phyloP scores from a whole-genome alignment of 2,888 invertebrate species.

The Chrysolina haemoptera region DNA sequence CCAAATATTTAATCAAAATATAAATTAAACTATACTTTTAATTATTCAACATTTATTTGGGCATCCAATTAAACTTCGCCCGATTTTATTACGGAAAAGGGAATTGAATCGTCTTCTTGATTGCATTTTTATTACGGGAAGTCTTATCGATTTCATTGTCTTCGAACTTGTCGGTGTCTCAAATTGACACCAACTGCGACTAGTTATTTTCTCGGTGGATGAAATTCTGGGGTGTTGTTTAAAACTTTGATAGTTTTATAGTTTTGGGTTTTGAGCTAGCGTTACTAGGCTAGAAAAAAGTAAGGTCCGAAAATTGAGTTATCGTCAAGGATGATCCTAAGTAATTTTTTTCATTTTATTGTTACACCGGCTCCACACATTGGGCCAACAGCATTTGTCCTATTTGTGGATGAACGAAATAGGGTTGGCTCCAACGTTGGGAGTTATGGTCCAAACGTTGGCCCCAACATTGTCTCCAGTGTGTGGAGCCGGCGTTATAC shows the following conservation, averaged over 20 bases:
- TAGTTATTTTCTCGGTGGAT: slow-evolving; percentile 1
- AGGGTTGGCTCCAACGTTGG: too few species aligned
- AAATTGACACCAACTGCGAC: slow-evolving; percentile 8
- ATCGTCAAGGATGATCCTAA: too few species aligned
- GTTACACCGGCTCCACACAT: too few species aligned
- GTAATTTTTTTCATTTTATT: too few species aligned
- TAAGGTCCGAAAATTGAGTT: too few species aligned
- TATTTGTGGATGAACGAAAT: too few species aligned
- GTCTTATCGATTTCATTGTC: slow-evolving; percentile 2
- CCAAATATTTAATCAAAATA: slow-evolving; percentile 49
- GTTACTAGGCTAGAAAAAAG: too few species aligned
- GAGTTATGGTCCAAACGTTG: too few species aligned
- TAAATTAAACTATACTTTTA: slow-evolving; percentile 48
- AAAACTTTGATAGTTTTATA: background rate
- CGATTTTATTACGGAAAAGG: slow-evolving; percentile 26
- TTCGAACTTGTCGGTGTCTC: slow-evolving; percentile 5
- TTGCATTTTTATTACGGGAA: slow-evolving; percentile 3
- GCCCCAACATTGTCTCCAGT: too few species aligned
- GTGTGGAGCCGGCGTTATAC: too few species aligned
- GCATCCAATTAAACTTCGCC: slow-evolving; percentile 37
- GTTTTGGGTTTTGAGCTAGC: background rate
- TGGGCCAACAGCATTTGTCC: too few species aligned
- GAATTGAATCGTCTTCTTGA: slow-evolving; percentile 36
- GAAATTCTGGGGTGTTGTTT: background rate
- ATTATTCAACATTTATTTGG: slow-evolving; percentile 42